Evolutionary conservation across 1,140 invertebrate species (phyloP).

Genomic region (Zaprionus ornatus): DNA sequence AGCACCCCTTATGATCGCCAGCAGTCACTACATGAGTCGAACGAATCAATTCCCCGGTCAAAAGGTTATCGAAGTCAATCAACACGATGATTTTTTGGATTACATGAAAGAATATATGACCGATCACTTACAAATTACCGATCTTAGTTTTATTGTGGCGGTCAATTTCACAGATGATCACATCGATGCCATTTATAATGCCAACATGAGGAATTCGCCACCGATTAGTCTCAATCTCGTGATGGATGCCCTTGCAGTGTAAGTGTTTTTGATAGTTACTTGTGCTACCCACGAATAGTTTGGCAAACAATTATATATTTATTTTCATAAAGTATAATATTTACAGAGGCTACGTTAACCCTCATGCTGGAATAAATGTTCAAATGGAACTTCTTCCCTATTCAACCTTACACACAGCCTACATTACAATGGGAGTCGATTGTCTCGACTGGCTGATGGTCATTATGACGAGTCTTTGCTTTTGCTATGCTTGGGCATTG

Average conservation of each 20-base stretch:
- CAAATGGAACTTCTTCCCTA: conserved; percentile 37
- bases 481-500: conserved; percentile 53
- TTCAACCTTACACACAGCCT: conserved; percentile 22
- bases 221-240: conserved; percentile 41
- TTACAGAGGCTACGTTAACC: conserved; percentile 36
- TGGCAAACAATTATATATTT: not conserved
- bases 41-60: not conserved
- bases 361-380: conserved; percentile 27
- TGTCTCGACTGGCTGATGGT: conserved; percentile 9
- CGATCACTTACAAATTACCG: not conserved
- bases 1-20: conserved; percentile 5
- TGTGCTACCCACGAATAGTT: not conserved
- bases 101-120: conserved; percentile 6
- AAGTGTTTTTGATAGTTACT: not conserved
- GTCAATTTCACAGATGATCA: conserved; percentile 14
- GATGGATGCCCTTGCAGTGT: conserved; percentile 57
- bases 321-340: not conserved
- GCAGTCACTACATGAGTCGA: conserved; percentile 7
- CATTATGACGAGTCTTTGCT: conserved; percentile 17
- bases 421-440: not conserved
- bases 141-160: conserved; percentile 25
- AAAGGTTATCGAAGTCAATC: not conserved
- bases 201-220: conserved; percentile 12
- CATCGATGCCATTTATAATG: conserved; percentile 43
- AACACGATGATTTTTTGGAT: not conserved